Percentiles rank a stretch among this genome's conserved stretches.
phyloP scores from a whole-genome alignment of 2,888 invertebrate species.

The Octonoba sinensis region DNA sequence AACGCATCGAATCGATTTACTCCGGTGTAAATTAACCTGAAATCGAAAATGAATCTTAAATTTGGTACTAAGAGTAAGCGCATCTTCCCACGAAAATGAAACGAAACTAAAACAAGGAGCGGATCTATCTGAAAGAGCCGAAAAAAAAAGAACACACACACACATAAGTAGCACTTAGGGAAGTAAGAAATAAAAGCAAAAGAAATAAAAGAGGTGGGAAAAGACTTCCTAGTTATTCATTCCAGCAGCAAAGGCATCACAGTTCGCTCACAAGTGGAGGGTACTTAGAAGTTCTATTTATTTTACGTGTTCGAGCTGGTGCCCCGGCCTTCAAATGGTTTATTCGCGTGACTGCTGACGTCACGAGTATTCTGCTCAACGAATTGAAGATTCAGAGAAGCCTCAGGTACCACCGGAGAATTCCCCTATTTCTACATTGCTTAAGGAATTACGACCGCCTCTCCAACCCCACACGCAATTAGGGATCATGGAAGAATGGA shows the following conservation, averaged over 20 bases:
- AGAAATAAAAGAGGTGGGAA: background rate
- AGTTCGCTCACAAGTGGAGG: conserved; percentile 41
- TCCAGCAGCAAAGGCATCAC: conserved; percentile 26
- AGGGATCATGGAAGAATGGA: conserved; percentile 26
- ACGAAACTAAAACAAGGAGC: background rate
- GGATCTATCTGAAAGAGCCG: too few species aligned
- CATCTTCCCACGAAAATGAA: background rate
- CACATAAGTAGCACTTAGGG: too few species aligned
- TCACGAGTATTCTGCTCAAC: conserved; percentile 34
- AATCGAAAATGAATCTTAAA: too few species aligned
- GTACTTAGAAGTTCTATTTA: conserved; percentile 52
- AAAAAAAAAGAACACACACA: too few species aligned
- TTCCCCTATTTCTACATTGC: conserved; percentile 41
- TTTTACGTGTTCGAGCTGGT: conserved; percentile 33
- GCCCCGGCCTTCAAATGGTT: conserved; percentile 41
- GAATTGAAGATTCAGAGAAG: conserved; percentile 51
- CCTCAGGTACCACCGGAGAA: conserved; percentile 17
- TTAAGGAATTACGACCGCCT: conserved; percentile 29
- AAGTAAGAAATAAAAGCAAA: conserved; percentile 1
- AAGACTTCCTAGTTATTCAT: background rate
- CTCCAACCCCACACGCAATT: conserved; percentile 42
- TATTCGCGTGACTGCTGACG: conserved; percentile 58
- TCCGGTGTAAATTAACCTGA: too few species aligned
- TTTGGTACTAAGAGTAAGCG: too few species aligned
- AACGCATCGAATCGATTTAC: too few species aligned